phyloP scores from a whole-genome alignment of 2,797 vertebrate genomes.

The Carapus acus region DNA sequence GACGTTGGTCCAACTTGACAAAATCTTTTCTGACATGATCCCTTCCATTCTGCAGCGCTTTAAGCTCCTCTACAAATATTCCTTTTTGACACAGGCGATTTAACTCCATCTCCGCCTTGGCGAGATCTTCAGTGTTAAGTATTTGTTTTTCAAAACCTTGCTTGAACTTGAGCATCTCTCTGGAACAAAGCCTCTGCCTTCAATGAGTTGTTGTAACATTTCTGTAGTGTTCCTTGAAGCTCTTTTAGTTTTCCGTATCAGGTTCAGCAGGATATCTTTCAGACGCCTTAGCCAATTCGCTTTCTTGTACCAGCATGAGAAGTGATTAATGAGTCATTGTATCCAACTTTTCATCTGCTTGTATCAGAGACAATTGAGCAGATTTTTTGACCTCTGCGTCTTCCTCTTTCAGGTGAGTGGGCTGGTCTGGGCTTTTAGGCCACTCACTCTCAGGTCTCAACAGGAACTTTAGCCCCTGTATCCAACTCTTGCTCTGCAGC shows the following conservation, averaged over 20 bases:
- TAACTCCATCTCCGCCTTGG: no score
- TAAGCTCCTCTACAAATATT: no score
- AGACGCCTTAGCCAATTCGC: not conserved
- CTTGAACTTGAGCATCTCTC: no score
- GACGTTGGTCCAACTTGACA: constrained; percentile 3
- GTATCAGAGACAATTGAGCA: not conserved
- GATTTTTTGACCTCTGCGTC: not conserved
- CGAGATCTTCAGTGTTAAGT: no score
- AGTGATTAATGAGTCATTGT: not conserved
- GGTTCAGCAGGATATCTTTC: not conserved
- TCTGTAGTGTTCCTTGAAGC: not conserved
- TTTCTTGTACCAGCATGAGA: constrained; percentile 5
- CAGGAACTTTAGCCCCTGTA: constrained; percentile 8
- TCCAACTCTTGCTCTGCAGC: not conserved
- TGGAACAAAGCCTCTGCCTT: not conserved
- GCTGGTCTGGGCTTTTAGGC: not conserved
- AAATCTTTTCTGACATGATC: not conserved
- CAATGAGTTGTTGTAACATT: not conserved
- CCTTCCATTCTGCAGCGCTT: constrained; percentile 1
- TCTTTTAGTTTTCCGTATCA: constrained; percentile 14
- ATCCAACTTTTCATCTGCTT: not conserved
- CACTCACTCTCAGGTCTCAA: constrained; percentile 1
- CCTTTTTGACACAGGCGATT: no score
- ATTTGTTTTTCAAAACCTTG: not conserved
- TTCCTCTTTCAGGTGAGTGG: not conserved